Percentiles rank a stretch among this genome's conserved stretches.
phyloP scores from a whole-genome alignment of 1,140 invertebrate species.

The Drosophila elegans region DNA sequence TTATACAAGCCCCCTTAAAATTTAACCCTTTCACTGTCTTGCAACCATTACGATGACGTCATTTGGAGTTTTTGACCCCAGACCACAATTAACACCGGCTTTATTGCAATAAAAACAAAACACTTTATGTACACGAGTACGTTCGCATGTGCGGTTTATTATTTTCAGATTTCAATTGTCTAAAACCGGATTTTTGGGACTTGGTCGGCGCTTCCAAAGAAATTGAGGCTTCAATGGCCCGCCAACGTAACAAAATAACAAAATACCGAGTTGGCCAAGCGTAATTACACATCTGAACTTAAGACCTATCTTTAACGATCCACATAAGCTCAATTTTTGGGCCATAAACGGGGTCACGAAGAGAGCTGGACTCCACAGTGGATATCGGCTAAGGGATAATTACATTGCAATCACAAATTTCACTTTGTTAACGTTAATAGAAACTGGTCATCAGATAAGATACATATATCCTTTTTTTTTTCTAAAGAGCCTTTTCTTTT shows the following conservation, averaged over 20 bases:
- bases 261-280: conserved; percentile 40
- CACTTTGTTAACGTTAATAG: neutral
- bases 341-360: conserved; percentile 29
- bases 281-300: conserved; percentile 39
- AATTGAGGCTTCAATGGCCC: conserved; percentile 46
- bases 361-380: conserved; percentile 16
- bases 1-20: conserved; percentile 17
- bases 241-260: conserved; percentile 36
- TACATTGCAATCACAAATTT: neutral
- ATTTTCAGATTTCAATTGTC: conserved; percentile 58
- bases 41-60: conserved; percentile 55
- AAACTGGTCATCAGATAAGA: neutral
- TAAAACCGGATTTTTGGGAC: conserved; percentile 56
- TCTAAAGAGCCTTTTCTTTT: too few species aligned
- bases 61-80: conserved; percentile 68
- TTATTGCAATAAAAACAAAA: conserved; percentile 49
- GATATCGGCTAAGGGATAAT: conserved; percentile 9
- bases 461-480: too few species aligned
- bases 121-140: conserved; percentile 26
- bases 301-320: conserved; percentile 37
- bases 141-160: conserved; percentile 50
- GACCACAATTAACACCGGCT: conserved; percentile 61
- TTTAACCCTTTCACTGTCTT: conserved; percentile 54
- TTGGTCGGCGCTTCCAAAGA: conserved; percentile 61
- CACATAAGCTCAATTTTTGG: conserved; percentile 11